A percentile compares a stretch with the other conserved stretches of the same genome.
phyloP scores from a whole-genome alignment of 2,888 invertebrate genomes.

The Andrena haemorrhoa region DNA sequence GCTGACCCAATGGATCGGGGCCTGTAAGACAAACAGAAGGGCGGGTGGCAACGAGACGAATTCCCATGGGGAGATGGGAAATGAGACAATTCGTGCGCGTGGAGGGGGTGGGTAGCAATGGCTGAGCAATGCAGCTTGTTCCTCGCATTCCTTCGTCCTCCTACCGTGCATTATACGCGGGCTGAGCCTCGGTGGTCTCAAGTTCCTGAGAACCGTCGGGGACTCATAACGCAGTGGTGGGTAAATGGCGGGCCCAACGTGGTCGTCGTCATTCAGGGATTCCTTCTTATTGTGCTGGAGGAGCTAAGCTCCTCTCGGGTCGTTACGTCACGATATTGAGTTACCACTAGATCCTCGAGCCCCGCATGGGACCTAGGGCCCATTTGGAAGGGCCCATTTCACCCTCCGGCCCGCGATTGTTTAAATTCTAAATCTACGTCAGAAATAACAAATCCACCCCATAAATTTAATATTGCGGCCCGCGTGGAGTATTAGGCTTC shows the following conservation, averaged over 20 bases:
- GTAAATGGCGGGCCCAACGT: conserved; percentile 43
- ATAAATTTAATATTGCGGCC: too few relatives aligned
- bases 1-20: conserved; percentile 12
- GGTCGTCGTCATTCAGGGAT: conserved; percentile 39
- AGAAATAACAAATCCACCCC: too few relatives aligned
- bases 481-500: too few relatives aligned
- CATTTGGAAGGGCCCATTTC: too few relatives aligned
- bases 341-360: conserved; percentile 1
- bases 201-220: conserved; percentile 78
- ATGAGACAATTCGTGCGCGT: conserved; percentile 16
- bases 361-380: too few relatives aligned
- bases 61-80: not conserved
- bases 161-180: conserved; percentile 68
- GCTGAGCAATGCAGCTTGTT: conserved; percentile 42
- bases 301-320: conserved; percentile 22
- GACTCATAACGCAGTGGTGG: conserved; percentile 61
- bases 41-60: conserved; percentile 5
- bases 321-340: conserved; percentile 38
- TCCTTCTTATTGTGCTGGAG: conserved; percentile 25
- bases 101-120: conserved; percentile 16
- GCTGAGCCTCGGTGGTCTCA: conserved; percentile 75
- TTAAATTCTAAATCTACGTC: too few relatives aligned
- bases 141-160: conserved; percentile 53
- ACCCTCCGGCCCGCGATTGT: too few relatives aligned
- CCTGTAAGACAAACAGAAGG: conserved; percentile 13